Conservation (phyloP, 2,797 vertebrate genomes). For the Peromyscus melanophrys region DNA sequence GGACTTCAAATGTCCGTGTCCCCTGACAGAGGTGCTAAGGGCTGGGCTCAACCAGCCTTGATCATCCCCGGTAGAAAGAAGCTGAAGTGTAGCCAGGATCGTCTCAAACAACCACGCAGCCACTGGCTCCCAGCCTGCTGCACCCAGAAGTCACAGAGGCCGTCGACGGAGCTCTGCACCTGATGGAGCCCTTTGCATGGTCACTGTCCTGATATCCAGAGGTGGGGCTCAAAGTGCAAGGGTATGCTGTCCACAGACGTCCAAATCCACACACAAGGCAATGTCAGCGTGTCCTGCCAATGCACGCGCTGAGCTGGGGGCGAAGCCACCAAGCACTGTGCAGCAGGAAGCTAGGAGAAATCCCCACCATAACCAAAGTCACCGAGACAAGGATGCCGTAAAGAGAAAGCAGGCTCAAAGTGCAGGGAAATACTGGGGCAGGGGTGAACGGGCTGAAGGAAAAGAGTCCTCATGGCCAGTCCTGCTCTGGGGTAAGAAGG, state of each 20-base stretch:
- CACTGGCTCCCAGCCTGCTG: neutral
- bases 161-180: neutral
- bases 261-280: rapidly evolving
- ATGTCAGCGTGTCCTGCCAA: rapidly evolving
- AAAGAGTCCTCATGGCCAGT: neutral
- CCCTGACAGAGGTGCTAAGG: neutral
- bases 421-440: neutral
- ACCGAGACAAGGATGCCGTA: neutral
- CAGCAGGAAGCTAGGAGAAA: neutral
- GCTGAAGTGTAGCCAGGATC: neutral
- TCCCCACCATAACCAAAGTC: neutral
- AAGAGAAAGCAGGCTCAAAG: neutral
- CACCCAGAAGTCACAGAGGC: neutral
- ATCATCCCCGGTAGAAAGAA: neutral
- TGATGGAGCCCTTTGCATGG: rapidly evolving
- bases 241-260: rapidly evolving
- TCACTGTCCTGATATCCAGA: neutral
- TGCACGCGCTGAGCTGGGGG: rapidly evolving
- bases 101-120: neutral
- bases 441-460: neutral
- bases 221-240: rapidly evolving
- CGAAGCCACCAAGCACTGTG: rapidly evolving
- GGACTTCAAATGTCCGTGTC: neutral
- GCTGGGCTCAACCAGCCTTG: neutral
- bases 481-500: neutral